Conservation (phyloP, 2,797 vertebrate species). For the Discoglossus pictus region DNA sequence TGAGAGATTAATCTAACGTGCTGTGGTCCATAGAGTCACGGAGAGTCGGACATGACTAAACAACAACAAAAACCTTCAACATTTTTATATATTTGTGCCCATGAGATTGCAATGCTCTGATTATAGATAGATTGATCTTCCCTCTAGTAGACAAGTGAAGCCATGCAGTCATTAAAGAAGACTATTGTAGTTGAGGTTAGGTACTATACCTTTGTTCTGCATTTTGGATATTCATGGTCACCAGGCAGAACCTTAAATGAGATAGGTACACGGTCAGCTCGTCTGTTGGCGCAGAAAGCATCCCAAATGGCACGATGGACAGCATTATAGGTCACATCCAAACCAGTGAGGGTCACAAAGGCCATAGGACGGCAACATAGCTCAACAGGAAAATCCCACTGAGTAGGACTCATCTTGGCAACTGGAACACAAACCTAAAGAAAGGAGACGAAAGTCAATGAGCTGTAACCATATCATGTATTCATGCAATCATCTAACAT, state of each 20-base stretch:
- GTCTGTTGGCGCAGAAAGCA: constrained; percentile 92
- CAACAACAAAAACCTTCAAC: no score
- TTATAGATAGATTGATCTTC: no score
- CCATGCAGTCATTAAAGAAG: no score
- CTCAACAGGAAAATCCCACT: constrained; percentile 95
- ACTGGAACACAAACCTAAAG: constrained; percentile 49
- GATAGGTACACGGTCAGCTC: constrained; percentile 95
- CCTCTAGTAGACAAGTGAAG: background rate
- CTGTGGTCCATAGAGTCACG: no score
- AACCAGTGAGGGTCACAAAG: constrained; percentile 92
- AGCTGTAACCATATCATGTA: no score
- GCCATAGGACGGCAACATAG: constrained; percentile 97
- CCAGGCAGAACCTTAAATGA: constrained; percentile 96
- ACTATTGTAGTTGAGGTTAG: no score
- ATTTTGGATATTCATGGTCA: constrained; percentile 97
- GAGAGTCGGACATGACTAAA: no score
- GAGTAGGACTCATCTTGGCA: constrained; percentile 75
- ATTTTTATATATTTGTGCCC: no score
- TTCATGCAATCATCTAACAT: no score
- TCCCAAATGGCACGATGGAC: constrained; percentile 97
- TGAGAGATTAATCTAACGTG: no score
- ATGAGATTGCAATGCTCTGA: no score
- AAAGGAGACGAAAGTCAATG: constrained; percentile 23
- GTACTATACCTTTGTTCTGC: constrained; percentile 87
- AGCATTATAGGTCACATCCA: constrained; percentile 93